Conservation (phyloP, 1,140 invertebrate species). For the Pectinophora gossypiella region DNA sequence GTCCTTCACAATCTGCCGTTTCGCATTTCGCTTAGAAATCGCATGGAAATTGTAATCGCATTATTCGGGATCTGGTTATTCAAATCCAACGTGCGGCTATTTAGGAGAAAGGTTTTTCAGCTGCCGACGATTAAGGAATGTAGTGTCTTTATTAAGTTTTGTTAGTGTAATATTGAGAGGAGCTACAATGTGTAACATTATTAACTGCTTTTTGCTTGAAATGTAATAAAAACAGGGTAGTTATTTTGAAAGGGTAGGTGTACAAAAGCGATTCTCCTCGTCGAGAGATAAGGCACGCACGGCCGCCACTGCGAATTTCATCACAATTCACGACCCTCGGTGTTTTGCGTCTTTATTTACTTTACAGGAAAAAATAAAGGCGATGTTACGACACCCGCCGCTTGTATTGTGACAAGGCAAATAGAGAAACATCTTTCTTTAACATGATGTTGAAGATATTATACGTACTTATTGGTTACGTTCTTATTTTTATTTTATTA, state of each 20-base stretch:
- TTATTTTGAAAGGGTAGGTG: conserved; percentile 15
- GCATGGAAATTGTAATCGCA: conserved; percentile 30
- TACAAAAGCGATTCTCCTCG: conserved; percentile 22
- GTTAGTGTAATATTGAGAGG: too few relatives aligned
- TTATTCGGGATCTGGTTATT: conserved; percentile 18
- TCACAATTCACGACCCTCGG: conserved; percentile 23
- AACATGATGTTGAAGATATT: too few relatives aligned
- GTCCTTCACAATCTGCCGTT: conserved; percentile 17
- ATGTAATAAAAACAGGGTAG: not conserved
- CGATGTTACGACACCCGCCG: conserved; percentile 5
- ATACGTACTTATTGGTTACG: too few relatives aligned
- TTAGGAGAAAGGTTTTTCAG: not conserved
- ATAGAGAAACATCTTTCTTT: not conserved
- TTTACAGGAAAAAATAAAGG: conserved; percentile 28
- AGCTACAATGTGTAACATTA: too few relatives aligned
- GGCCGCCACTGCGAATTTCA: conserved; percentile 42
- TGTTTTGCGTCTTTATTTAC: conserved; percentile 37
- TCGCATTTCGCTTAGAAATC: conserved; percentile 18
- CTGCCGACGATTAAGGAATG: too few relatives aligned
- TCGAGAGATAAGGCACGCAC: conserved; percentile 58
- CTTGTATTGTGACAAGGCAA: conserved; percentile 1
- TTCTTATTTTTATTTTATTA: too few relatives aligned
- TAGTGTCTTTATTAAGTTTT: too few relatives aligned
- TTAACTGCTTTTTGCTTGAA: too few relatives aligned
- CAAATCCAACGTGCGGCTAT: conserved; percentile 9